Conservation (phyloP, 2,888 invertebrate genomes). For the Sinotaia quadrata region DNA sequence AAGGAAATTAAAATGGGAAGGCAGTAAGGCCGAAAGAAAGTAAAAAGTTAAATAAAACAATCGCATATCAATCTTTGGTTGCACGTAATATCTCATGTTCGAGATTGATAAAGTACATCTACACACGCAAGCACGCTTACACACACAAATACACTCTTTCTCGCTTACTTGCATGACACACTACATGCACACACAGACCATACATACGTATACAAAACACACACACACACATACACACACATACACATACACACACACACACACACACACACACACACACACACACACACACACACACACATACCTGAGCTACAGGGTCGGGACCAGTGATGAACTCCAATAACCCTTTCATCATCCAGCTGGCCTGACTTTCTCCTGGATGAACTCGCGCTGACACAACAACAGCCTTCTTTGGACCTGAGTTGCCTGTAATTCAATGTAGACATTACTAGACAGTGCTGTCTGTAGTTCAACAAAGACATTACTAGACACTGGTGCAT, state of each 20-base stretch:
- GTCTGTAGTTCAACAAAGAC: no score
- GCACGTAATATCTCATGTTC: no score
- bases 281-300: not conserved
- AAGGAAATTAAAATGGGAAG: no score
- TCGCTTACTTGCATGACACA: not conserved
- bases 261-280: not conserved
- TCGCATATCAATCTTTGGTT: no score
- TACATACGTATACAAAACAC: not conserved
- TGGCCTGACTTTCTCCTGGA: conserved; percentile 70
- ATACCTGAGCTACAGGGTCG: conserved; percentile 60
- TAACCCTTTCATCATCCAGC: conserved; percentile 71
- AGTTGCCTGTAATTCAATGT: conserved; percentile 46
- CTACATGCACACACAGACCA: not conserved
- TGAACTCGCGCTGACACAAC: conserved; percentile 69
- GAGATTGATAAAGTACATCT: no score
- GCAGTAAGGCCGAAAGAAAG: no score
- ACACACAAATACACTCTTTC: no score
- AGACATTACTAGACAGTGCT: no score
- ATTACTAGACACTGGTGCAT: no score
- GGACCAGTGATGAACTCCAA: conserved; percentile 65
- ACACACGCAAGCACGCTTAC: no score
- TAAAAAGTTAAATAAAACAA: no score
- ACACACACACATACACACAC: not conserved
- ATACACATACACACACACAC: conserved; percentile 36
- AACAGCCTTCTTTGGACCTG: conserved; percentile 62